Evolutionary conservation across 2,113 vertebrate genomes (phyloP).

Genomic region (Myanophis thanlyinensis): DNA sequence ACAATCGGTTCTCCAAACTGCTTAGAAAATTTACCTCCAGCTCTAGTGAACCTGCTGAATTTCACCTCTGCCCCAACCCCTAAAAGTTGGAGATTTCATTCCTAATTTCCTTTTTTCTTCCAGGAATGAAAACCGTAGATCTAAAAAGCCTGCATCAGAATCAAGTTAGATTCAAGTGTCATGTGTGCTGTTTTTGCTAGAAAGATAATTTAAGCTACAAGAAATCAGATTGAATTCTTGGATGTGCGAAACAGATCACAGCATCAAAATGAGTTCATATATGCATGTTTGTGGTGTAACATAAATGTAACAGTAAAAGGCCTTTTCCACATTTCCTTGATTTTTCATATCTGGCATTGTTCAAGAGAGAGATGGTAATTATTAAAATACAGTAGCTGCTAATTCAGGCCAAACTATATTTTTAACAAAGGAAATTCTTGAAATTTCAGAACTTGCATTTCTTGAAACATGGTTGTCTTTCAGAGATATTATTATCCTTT

Average conservation of each 20-base stretch:
- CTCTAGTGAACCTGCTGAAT: no score
- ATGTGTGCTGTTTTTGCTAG: background rate
- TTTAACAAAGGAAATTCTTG: conserved; percentile 30
- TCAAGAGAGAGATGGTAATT: conserved; percentile 19
- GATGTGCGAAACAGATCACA: accelerated
- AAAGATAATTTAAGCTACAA: background rate
- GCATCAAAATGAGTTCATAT: background rate
- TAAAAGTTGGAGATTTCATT: background rate
- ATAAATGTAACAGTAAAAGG: conserved; percentile 11
- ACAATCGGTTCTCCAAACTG: no score
- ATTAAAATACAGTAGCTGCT: conserved; percentile 8
- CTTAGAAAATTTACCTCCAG: no score
- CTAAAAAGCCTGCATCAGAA: background rate
- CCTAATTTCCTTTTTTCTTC: background rate
- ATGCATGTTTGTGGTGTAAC: background rate
- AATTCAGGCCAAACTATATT: conserved; percentile 16
- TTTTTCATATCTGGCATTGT: background rate
- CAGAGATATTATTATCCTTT: conserved; percentile 11
- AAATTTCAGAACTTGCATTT: background rate
- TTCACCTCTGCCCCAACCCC: no score
- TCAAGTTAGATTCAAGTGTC: background rate
- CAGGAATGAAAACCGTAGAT: background rate
- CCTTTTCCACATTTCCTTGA: conserved; percentile 14
- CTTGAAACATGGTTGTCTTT: conserved; percentile 31
- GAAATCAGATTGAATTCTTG: background rate